A percentile compares a stretch with the other conserved stretches of the same genome.
Conservation (phyloP, 1,140 invertebrate genomes). For the Meloidogyne floridensis region DNA sequence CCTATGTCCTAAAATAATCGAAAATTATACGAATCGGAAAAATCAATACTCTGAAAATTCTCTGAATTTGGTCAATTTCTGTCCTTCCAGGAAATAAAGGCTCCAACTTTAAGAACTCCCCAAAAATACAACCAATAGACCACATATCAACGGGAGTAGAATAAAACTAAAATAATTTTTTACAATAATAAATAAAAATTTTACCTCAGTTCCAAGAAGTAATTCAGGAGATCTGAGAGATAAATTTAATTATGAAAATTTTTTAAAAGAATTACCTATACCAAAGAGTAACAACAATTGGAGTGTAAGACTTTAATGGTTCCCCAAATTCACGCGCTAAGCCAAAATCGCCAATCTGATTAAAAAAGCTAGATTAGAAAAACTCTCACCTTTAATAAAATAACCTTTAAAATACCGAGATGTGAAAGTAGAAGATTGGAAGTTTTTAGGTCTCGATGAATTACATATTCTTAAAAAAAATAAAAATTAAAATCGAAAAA, state of each 20-base stretch:
- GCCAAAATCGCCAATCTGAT: conserved; percentile 88
- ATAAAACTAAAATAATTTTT: conserved; percentile 70
- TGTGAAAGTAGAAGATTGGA: conserved; percentile 96
- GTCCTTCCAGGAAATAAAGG: conserved; percentile 92
- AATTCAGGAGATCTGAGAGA: no score
- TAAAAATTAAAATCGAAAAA: no score
- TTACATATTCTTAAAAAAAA: conserved; percentile 72
- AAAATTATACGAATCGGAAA: neutral
- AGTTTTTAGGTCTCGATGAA: conserved; percentile 97
- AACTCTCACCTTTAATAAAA: neutral
- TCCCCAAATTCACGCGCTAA: conserved; percentile 95
- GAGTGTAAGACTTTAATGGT: conserved; percentile 91
- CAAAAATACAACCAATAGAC: conserved; percentile 99
- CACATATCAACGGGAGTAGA: conserved; percentile 95
- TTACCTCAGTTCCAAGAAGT: no score
- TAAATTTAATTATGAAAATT: no score
- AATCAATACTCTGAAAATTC: conserved; percentile 81
- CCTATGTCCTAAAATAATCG: conserved; percentile 76
- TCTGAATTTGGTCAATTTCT: conserved; percentile 90
- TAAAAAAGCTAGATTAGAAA: no score
- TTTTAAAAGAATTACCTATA: conserved; percentile 73
- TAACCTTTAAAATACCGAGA: conserved; percentile 77
- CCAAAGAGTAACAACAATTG: conserved; percentile 96
- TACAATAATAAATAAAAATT: neutral
- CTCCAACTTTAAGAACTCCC: conserved; percentile 90